A percentile compares a stretch with the other conserved stretches of the same genome.
phyloP scores from a whole-genome alignment of 2,888 invertebrate genomes.

The Machimus atricapillus region DNA sequence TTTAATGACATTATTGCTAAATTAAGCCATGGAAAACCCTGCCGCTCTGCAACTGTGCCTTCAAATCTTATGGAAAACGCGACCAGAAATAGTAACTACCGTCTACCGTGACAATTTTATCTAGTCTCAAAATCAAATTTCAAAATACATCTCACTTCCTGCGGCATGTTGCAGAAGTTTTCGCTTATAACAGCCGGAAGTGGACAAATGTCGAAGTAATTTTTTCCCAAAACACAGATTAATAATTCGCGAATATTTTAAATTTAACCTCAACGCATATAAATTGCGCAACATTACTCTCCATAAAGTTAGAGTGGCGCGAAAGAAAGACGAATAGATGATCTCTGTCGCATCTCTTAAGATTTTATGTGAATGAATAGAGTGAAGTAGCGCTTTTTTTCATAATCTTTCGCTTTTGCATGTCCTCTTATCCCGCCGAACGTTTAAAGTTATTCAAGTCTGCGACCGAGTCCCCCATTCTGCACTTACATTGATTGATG shows the following conservation, averaged over 20 bases:
- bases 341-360: conserved; percentile 16
- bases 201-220: background rate
- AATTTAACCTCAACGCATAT: conserved; percentile 21
- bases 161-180: background rate
- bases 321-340: background rate
- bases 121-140: background rate
- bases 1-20: background rate
- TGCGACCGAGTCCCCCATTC: conserved; percentile 16
- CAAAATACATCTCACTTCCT: background rate
- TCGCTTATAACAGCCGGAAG: background rate
- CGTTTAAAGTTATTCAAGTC: conserved; percentile 12
- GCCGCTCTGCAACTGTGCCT: background rate
- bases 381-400: background rate
- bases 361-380: background rate
- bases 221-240: background rate
- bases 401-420: background rate
- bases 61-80: background rate
- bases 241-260: conserved; percentile 27
- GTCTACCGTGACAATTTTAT: background rate
- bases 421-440: background rate
- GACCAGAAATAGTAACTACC: background rate
- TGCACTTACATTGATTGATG: conserved; percentile 30
- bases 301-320: background rate
- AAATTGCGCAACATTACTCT: conserved; percentile 7
- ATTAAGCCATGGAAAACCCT: background rate